Conservation (phyloP, 2,888 invertebrate species). For the Drosophila acutilabella region DNA sequence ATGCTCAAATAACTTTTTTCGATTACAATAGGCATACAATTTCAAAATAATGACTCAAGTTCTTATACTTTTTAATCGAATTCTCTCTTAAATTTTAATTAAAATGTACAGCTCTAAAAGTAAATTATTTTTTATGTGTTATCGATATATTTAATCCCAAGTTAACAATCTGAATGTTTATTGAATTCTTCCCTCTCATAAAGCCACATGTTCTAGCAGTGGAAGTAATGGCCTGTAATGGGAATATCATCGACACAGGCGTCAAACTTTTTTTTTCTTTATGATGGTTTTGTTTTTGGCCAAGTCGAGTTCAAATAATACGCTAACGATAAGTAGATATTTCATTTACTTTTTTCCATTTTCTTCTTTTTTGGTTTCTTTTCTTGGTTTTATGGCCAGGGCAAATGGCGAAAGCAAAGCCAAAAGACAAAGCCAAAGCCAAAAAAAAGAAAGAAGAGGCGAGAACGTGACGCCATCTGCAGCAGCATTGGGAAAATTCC, state of each 20-base stretch:
- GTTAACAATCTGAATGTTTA: not conserved
- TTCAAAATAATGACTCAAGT: too few species aligned
- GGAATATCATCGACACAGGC: slow-evolving; percentile 29
- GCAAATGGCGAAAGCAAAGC: slow-evolving; percentile 12
- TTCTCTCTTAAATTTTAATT: too few species aligned
- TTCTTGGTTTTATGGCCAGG: slow-evolving; percentile 25
- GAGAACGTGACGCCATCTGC: slow-evolving; percentile 48
- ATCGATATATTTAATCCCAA: not conserved
- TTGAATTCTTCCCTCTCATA: not conserved
- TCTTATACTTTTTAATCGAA: too few species aligned
- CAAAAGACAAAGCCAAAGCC: slow-evolving; percentile 19
- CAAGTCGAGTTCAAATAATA: slow-evolving; percentile 34
- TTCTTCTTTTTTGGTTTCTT: slow-evolving; percentile 16
- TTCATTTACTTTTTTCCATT: slow-evolving; percentile 11
- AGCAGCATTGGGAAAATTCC: slow-evolving; percentile 5
- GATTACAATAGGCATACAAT: too few species aligned
- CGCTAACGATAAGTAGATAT: slow-evolving; percentile 40
- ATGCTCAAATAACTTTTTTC: too few species aligned
- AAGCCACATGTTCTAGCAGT: not conserved
- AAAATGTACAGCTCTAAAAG: too few species aligned
- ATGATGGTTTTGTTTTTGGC: slow-evolving; percentile 6
- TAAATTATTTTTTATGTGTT: too few species aligned
- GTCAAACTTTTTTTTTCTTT: slow-evolving; percentile 21
- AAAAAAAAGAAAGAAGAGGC: not conserved
- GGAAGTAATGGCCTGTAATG: slow-evolving; percentile 8